phyloP scores from a whole-genome alignment of 2,888 invertebrate species.

The Xylota sylvarum region DNA sequence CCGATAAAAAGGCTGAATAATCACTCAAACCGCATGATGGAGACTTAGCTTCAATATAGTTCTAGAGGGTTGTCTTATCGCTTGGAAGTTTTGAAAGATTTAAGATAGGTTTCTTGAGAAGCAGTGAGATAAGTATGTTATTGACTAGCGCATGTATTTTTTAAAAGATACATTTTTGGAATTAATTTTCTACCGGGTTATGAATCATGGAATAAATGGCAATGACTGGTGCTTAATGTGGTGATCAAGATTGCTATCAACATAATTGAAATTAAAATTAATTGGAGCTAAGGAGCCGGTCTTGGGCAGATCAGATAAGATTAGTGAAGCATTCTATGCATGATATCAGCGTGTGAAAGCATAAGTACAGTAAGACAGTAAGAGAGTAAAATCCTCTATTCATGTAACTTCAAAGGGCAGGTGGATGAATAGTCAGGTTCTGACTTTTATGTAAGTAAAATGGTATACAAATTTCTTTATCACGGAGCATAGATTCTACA shows the following conservation, averaged over 20 bases:
- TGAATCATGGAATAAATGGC: not conserved
- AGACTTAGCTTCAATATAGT: slow-evolving; percentile 11
- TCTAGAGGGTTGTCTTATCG: slow-evolving; percentile 32
- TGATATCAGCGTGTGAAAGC: no score
- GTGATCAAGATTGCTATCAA: not conserved
- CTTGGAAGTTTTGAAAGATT: slow-evolving; percentile 10
- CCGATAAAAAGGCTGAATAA: slow-evolving; percentile 50
- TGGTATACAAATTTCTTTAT: no score
- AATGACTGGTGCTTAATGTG: not conserved
- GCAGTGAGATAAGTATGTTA: slow-evolving; percentile 4
- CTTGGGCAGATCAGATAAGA: no score
- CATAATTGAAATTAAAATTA: not conserved
- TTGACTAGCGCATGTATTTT: not conserved
- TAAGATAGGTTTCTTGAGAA: slow-evolving; percentile 28
- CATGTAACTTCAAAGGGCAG: no score
- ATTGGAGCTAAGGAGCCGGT: not conserved
- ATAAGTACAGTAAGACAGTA: no score
- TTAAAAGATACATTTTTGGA: not conserved
- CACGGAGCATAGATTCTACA: no score
- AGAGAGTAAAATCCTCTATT: no score
- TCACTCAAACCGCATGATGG: slow-evolving; percentile 12
- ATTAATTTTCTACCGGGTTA: not conserved
- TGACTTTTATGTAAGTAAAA: no score
- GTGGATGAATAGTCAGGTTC: no score
- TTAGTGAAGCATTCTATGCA: no score